Evolutionary conservation across 2,797 vertebrate genomes (phyloP), one percentile per base, ranked within the genome.

Genomic region (Momotus momota): DNA sequence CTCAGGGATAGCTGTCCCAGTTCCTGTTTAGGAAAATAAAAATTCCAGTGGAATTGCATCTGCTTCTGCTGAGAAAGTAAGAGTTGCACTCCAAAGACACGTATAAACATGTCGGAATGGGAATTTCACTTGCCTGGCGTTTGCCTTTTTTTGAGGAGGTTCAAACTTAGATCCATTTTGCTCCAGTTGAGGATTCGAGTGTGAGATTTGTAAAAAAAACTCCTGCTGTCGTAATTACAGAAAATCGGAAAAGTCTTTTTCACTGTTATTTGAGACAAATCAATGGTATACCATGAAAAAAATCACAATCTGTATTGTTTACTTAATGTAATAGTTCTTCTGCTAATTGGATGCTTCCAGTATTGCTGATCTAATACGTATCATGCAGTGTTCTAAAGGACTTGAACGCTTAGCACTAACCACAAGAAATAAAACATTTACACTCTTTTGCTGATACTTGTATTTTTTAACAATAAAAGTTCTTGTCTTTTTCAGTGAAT

Each of bases 21-120:
- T 82, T 97, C 55, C 51, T 78, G 49, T 40, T 94, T 48, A 52
- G 88, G 65, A 70, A 87, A 72, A 86, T 79, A 86, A 74, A 74
- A 90, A 71, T 82, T 45, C 13, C 49, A 25, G 3, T 48, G 52
- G 70, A 77, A 60, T 43, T 88, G 15, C 19, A n/a, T 91, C 49
- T 90, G 27, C 75, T 75, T 48, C 49, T 89, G 54, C 73, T 7
- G 18, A 61, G 54, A 62, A 87, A 64, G 73, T 74, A 45, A 65
- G 46, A 38, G 29, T 57, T 88, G 43, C 23, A 10, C 60, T 84
- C 40, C 3, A 7, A 11, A 19, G 80, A 54, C 23, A 38, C 84
- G 33, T 80, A 38, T 73, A 64, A 81, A 14, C 4, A 1, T 16
- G 58, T 88, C 62, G 43, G n/a, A 79, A 22, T 9, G 6, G 29